These are phyloP conservation scores for Campylomormyrus numenius DNA, from an alignment of 2,113 vertebrate species.

Conservation along the genomic window DNA sequence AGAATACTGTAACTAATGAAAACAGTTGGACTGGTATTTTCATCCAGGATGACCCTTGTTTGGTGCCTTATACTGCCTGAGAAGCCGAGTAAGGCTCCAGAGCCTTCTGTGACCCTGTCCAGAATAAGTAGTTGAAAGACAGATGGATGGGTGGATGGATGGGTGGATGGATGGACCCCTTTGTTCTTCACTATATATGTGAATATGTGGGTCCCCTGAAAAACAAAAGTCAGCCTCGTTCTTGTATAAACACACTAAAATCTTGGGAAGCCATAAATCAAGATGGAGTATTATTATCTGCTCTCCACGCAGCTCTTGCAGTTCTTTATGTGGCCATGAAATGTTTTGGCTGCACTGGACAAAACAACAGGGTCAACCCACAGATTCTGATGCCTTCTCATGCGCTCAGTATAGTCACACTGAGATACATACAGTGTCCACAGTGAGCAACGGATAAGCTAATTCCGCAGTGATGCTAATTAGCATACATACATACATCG, in stretches of 20 bases:
- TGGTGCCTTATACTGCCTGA: background rate
- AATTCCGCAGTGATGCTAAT: background rate
- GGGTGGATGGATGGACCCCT: background rate
- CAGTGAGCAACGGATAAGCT: background rate
- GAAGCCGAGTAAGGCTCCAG: background rate
- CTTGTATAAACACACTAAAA: slow-evolving; percentile 10
- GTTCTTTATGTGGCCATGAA: slow-evolving; percentile 10
- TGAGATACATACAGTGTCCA: background rate
- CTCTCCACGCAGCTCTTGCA: background rate
- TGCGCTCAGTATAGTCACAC: background rate
- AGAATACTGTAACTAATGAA: background rate
- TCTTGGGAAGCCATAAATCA: background rate
- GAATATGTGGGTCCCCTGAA: background rate
- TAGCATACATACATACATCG: background rate
- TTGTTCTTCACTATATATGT: background rate
- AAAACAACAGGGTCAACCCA: slow-evolving; percentile 9
- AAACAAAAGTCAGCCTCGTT: background rate
- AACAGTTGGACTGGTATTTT: background rate
- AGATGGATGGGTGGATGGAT: background rate
- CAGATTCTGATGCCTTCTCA: background rate
- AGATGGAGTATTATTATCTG: slow-evolving; percentile 10
- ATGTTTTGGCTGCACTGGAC: background rate
- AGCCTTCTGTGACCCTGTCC: background rate
- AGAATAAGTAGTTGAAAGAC: background rate
- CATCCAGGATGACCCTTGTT: background rate